These are phyloP conservation scores for Entelurus aequoreus DNA, from an alignment of 2,113 vertebrate genomes.

Conservation along the genomic window DNA sequence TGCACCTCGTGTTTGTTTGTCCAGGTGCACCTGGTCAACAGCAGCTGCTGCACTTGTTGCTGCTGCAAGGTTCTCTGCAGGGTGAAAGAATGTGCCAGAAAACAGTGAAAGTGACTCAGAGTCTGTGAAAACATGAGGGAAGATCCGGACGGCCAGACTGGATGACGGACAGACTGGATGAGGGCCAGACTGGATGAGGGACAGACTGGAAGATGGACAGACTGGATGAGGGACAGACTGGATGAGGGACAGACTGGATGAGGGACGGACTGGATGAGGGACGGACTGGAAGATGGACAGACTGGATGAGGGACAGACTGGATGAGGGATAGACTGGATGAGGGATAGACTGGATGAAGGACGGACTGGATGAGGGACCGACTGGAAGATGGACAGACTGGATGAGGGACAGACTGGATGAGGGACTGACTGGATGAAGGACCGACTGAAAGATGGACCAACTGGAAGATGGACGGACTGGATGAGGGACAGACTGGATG, in stretches of 20 bases:
- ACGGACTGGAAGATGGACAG: not conserved
- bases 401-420: too few species aligned
- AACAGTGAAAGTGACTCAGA: slow-evolving; percentile 47
- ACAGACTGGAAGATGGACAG: not conserved
- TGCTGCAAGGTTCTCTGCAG: slow-evolving; percentile 10
- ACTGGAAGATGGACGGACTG: too few species aligned
- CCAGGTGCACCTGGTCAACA: slow-evolving; percentile 36
- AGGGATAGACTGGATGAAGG: too few species aligned
- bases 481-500: too few species aligned
- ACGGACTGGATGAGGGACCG: slow-evolving; percentile 4
- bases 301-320: too few species aligned
- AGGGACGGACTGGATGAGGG: slow-evolving; percentile 25
- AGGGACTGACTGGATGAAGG: too few species aligned
- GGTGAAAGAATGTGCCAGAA: slow-evolving; percentile 9
- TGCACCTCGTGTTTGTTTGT: slow-evolving; percentile 1
- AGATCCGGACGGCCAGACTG: slow-evolving; percentile 9
- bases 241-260: too few species aligned
- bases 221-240: slow-evolving; percentile 38
- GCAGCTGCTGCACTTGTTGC: not conserved
- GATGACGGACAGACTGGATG: slow-evolving; percentile 14
- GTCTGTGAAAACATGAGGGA: slow-evolving; percentile 33
- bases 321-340: too few species aligned
- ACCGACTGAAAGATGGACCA: too few species aligned
- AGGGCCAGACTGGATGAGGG: too few species aligned
- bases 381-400: not conserved